These are phyloP conservation scores for Pediacus dermestoides DNA, from an alignment of 2,888 invertebrate genomes.

Conservation along the genomic window DNA sequence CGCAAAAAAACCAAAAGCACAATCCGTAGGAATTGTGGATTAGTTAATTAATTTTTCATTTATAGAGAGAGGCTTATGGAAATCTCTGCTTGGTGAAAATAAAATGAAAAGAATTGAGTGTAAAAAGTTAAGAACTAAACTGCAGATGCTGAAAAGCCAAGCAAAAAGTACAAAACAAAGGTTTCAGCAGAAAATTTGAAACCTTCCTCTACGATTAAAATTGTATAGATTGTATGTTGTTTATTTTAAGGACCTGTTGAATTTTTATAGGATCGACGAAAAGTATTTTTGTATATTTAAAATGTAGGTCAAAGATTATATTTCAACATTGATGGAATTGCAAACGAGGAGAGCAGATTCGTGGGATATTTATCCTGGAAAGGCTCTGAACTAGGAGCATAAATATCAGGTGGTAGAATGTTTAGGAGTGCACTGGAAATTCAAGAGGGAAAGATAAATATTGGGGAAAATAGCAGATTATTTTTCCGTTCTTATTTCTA, in stretches of 20 bases:
- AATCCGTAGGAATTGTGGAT: too few species aligned
- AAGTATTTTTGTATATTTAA: slow-evolving; percentile 13
- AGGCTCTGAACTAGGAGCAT: slow-evolving; percentile 16
- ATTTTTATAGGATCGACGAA: slow-evolving; percentile 1
- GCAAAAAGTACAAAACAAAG: too few species aligned
- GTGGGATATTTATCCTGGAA: slow-evolving; percentile 22
- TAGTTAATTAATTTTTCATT: too few species aligned
- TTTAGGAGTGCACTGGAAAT: slow-evolving; percentile 24
- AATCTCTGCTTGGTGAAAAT: too few species aligned
- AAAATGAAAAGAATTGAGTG: too few species aligned
- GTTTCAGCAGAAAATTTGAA: too few species aligned
- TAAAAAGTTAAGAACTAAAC: too few species aligned
- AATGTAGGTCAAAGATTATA: slow-evolving; percentile 19
- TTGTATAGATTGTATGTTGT: too few species aligned
- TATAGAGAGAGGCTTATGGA: too few species aligned
- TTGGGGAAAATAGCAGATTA: slow-evolving; percentile 29
- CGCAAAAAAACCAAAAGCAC: too few species aligned
- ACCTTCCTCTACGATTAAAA: too few species aligned
- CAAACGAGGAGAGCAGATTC: slow-evolving; percentile 18
- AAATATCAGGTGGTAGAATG: slow-evolving; percentile 20
- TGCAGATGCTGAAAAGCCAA: too few species aligned
- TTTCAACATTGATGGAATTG: slow-evolving; percentile 21
- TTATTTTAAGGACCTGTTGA: slow-evolving; percentile 11
- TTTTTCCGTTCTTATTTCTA: slow-evolving; percentile 12
- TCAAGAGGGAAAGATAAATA: slow-evolving; percentile 24